Evolutionary conservation across 2,888 invertebrate genomes (phyloP), one percentile per base, ranked within the genome.

Genomic region (Melolontha melolontha): DNA sequence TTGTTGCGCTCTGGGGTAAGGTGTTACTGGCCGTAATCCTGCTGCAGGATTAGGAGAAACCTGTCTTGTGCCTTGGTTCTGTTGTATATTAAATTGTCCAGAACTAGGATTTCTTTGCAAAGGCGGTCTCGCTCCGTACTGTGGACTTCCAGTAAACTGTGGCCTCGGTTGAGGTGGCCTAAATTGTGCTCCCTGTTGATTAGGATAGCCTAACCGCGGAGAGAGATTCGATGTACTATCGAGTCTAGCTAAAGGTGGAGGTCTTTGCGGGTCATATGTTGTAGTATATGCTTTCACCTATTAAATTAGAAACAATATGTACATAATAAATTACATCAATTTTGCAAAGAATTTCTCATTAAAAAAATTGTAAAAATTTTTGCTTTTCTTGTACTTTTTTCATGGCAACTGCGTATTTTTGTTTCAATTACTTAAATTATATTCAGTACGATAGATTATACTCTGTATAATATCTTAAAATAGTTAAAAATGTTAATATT

Each of bases 211-310:
- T 40, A 79, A 79, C 70, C 74, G 80, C 75, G 75, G 75, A 14
- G 73, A 76, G 54, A 86, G 75, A 64, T 75, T 75, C 57, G 72
- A 75, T 69, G 85, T 82, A 76, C 86, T 87, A 75, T 87, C 87
- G 55, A 82, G 77, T 59, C 84, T 77, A 16, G 81, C 79, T 69
- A 86, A 34, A 34, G 34, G 66, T 39, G 79, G 82, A 2, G 85
- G 84, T 54, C 78, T 75, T 52, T 62, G 59, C 4, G 59, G 59
- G 14, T 62, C 59, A 29, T 62, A 62, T 8, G 59, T 62, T 29
- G 59, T 62, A 11, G 59, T 62, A 34, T 62, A 62, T 42, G 49
- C 50, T 42, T 66, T 66, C 50, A 57, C 57, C 66, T 66, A 59
- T 16, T 41, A 54, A 65, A 54, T 54, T 44, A 27, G 11, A 65